Percentiles rank a stretch among this genome's conserved stretches.
phyloP scores from a whole-genome alignment of 2,113 vertebrate genomes.

The Piprites chloris region DNA sequence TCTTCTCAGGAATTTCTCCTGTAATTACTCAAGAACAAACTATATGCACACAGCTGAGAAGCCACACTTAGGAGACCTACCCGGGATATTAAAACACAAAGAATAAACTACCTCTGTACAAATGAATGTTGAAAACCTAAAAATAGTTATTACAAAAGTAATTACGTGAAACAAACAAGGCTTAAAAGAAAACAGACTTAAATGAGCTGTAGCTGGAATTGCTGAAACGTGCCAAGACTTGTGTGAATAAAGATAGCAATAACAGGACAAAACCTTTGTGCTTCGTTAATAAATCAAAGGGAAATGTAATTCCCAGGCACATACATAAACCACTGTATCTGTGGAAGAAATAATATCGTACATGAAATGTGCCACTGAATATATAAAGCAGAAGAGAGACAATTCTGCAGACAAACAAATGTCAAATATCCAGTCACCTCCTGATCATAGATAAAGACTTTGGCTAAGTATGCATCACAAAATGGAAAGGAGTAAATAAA shows the following conservation, averaged over 20 bases:
- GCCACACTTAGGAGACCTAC: background rate
- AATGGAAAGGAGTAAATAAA: background rate
- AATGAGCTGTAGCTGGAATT: conserved; percentile 32
- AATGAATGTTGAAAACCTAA: conserved; percentile 1
- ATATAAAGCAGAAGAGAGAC: background rate
- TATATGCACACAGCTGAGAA: conserved; percentile 4
- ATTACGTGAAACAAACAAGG: conserved; percentile 36
- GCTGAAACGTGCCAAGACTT: background rate
- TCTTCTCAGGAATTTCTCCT: background rate
- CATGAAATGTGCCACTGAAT: conserved; percentile 37
- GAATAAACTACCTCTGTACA: background rate
- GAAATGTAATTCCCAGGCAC: background rate
- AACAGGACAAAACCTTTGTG: background rate
- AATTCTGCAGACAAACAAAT: background rate
- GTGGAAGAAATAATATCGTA: background rate
- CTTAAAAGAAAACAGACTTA: conserved; percentile 15
- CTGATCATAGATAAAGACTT: background rate
- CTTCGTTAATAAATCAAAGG: conserved; percentile 41
- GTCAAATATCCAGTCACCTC: background rate
- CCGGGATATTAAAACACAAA: background rate
- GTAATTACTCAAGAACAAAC: conserved; percentile 6
- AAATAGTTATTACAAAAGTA: conserved; percentile 44
- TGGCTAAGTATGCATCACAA: background rate
- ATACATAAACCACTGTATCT: background rate
- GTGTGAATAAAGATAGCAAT: background rate